Evolutionary conservation across 2,888 invertebrate species (phyloP).

Genomic region (Patella pellucida): DNA sequence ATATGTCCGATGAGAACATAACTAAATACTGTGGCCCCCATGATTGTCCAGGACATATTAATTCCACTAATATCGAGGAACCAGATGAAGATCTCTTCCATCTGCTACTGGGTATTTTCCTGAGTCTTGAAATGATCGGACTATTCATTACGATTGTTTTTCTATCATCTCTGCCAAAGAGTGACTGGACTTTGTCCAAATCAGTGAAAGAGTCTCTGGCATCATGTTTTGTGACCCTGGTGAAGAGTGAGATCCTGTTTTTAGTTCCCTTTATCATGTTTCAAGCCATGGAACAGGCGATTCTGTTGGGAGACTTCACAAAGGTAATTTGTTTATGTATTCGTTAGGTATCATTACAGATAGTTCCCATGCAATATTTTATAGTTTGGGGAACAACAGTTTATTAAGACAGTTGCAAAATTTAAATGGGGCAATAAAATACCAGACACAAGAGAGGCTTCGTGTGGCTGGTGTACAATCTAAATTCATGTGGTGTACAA

Average conservation of each 20-base stretch:
- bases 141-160: slow-evolving; percentile 48
- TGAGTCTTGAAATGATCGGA: slow-evolving; percentile 54
- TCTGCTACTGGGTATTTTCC: slow-evolving; percentile 56
- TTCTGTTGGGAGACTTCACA: slow-evolving; percentile 63
- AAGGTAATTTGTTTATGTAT: slow-evolving; percentile 49
- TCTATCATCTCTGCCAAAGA: slow-evolving; percentile 45
- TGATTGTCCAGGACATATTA: slow-evolving; percentile 33
- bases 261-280: slow-evolving; percentile 63
- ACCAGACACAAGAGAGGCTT: too few species aligned
- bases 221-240: slow-evolving; percentile 45
- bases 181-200: slow-evolving; percentile 34
- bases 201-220: slow-evolving; percentile 35
- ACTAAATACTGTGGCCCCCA: slow-evolving; percentile 33
- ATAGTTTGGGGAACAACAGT: too few species aligned
- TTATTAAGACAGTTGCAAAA: too few species aligned
- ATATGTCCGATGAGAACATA: slow-evolving; percentile 26
- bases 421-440: too few species aligned
- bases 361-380: too few species aligned
- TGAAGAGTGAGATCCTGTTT: slow-evolving; percentile 49
- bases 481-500: too few species aligned
- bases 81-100: slow-evolving; percentile 49
- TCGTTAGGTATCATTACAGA: too few species aligned
- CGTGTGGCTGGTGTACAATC: too few species aligned
- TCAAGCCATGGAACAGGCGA: slow-evolving; percentile 63
- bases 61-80: slow-evolving; percentile 40